Evolutionary conservation across 2,888 invertebrate genomes (phyloP), one percentile per base, ranked within the genome.

Genomic region (Shargacucullia verbasci): DNA sequence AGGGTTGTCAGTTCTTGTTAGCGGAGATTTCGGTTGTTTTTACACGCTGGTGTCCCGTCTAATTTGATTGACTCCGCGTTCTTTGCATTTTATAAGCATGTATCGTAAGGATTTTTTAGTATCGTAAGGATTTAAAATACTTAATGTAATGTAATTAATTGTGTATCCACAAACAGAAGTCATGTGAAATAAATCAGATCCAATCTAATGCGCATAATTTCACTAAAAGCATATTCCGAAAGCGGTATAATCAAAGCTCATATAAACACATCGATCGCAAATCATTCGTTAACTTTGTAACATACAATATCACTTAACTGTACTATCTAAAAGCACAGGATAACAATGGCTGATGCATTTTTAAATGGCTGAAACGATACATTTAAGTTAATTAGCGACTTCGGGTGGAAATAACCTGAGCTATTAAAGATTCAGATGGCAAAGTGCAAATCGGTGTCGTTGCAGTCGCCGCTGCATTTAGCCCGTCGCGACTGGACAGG

Each of bases 391-490:
- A 91, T 90, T 90, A 90, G 85, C 58, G 81, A 81, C 77, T 81
- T 84, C 75, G 77, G 78, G 78, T 81, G 78, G 81, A 89, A 89
- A 91, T 90, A 90, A 83, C 84, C 79, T 68, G 77, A 52, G 69
- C 76, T 81, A 88, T 92, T 92, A 92, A 92, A 91, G 80, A 92
- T 92, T 89, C 92, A 92, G 78, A 75, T 72, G 73, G 83, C 80
- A 89, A 89, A 92, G 92, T 92, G 92, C 92, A 92, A 86, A 88
- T 86, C 89, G 85, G 79, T 92, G 92, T 92, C 86, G 84, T 62
- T 88, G 89, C 90, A 87, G 83, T 82, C 80, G 79, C 73, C 78
- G 82, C 85, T 87, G 86, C 89, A 88, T 90, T 89, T 88, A 88
- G 83, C 83, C 73, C 77, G 87, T 81, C 87, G 79, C 75, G 81